phyloP scores from a whole-genome alignment of 2,113 vertebrate genomes.

The Tachuris rubrigastra region DNA sequence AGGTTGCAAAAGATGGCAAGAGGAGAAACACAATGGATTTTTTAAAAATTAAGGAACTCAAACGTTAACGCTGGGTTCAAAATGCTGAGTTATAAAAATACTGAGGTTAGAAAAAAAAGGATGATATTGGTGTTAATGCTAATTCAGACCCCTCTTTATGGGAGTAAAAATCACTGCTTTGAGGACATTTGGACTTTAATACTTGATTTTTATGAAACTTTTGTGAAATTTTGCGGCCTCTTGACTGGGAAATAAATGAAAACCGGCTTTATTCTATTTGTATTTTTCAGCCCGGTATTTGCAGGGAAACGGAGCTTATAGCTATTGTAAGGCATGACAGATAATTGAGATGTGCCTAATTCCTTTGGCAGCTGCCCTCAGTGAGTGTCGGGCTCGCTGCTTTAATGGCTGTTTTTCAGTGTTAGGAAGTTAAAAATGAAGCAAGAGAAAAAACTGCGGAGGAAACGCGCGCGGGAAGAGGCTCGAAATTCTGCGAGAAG shows the following conservation, averaged over 20 bases:
- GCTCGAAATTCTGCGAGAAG: slow-evolving; percentile 43
- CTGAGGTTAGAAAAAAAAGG: too few species aligned
- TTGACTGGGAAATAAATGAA: background rate
- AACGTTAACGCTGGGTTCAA: background rate
- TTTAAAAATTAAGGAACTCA: background rate
- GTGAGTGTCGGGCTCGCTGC: background rate
- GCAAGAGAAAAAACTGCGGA: slow-evolving; percentile 75
- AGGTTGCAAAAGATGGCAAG: background rate
- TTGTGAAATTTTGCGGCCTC: background rate
- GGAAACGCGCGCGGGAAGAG: slow-evolving; percentile 73
- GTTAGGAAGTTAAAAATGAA: slow-evolving; percentile 84
- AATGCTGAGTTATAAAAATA: background rate
- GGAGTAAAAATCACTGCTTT: background rate
- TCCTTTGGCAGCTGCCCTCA: background rate
- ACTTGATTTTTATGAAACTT: background rate
- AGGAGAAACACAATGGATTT: background rate
- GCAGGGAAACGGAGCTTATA: background rate
- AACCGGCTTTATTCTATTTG: background rate
- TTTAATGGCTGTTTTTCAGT: slow-evolving; percentile 65
- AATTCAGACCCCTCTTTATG: background rate
- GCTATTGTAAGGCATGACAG: background rate
- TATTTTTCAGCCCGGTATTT: background rate
- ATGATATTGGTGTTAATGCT: background rate
- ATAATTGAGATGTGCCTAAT: background rate
- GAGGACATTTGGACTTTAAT: background rate